Percentiles rank a stretch among this genome's conserved stretches.
phyloP scores from a whole-genome alignment of 2,888 invertebrate genomes.

The Mesochorus sp. region DNA sequence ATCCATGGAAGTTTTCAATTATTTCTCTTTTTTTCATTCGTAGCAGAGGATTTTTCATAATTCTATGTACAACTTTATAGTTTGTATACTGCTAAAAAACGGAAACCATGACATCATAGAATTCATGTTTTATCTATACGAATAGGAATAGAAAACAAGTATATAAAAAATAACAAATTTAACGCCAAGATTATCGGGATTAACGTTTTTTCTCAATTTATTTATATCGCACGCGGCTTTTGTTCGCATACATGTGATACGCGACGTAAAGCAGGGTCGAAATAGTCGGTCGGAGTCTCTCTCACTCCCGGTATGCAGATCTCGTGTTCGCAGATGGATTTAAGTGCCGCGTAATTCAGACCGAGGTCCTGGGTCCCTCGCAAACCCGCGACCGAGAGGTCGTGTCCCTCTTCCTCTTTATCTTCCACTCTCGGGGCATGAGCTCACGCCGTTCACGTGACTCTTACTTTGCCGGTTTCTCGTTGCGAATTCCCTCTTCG shows the following conservation, averaged over 20 bases:
- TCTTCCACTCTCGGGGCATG: constrained; percentile 40
- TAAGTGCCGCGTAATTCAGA: constrained; percentile 77
- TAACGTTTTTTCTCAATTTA: constrained; percentile 38
- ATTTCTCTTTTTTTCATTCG: neutral
- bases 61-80: neutral
- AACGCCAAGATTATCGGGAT: constrained; percentile 5
- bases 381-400: constrained; percentile 61
- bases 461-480: constrained; percentile 32
- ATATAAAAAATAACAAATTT: neutral
- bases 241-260: constrained; percentile 38
- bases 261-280: constrained; percentile 46
- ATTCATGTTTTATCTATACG: neutral
- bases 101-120: neutral
- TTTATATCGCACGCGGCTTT: constrained; percentile 26
- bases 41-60: neutral
- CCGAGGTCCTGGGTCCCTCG: constrained; percentile 57
- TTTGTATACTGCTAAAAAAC: neutral
- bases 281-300: constrained; percentile 55
- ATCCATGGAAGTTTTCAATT: neutral
- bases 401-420: constrained; percentile 56
- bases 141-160: neutral
- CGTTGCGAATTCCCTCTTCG: constrained; percentile 43
- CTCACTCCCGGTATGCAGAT: constrained; percentile 73
- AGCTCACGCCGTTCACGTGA: constrained; percentile 30
- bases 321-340: constrained; percentile 72